Evolutionary conservation across 2,113 vertebrate species (phyloP), one percentile per base, ranked within the genome.

Genomic region (Camelus bactrianus): DNA sequence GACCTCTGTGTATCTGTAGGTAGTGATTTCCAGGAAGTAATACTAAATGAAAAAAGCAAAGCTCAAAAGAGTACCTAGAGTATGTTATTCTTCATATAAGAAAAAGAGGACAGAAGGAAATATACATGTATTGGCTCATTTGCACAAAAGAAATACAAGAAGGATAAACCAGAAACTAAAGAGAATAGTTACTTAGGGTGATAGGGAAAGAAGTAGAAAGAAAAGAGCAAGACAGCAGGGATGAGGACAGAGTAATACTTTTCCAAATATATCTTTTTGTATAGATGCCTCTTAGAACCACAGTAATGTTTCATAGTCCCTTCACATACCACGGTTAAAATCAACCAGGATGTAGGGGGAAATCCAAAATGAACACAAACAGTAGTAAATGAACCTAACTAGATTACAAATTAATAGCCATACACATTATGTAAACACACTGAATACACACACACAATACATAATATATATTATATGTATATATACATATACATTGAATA

Each of bases 341-440:
- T 60, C 72, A n/a, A 85, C 52, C 52, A 95, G 65, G 42, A 84
- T 54, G 20, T 62, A 38, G 26, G 52, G 42, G 35, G 38, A 56
- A 91, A 94, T 38, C 60, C 60, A 77, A 90, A 84, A 84, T 69
- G 52, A 89, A 79, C 46, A 86, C 24, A 86, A 72, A 72, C 16
- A 64, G 54, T 80, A 80, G 58, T n/a, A 91, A 91, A 54, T 52
- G 8, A 90, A 83, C 32, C 38, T 91, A 62, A 85, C 19, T 84
- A 19, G n/a, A 79, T 86, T 48, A 86, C n/a, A 91, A 72, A 64
- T 73, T 70, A 72, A 84, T 14, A 77, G 77, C 70, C 54, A 60
- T 17, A 84, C 81, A 13, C 5, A 42, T 42, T 42, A 42, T 42
- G 38, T 42, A 42, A 42, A 42, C 38, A 42, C 38, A 42, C 38